Base-by-base conservation (phyloP, 2,888 invertebrate species). In the Pseudococcus jackbeardsleyi region DNA sequence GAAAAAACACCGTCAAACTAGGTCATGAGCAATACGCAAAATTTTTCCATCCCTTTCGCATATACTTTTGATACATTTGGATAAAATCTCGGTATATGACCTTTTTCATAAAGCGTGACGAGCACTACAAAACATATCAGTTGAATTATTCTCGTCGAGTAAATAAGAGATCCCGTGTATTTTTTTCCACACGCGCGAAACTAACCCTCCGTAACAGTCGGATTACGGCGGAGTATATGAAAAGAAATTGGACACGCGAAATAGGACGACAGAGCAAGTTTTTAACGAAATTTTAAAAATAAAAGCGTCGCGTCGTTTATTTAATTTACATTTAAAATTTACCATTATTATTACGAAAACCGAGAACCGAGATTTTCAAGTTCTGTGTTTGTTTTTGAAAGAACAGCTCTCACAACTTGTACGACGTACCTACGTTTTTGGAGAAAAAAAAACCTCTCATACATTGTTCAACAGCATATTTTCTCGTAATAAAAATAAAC, bases 31-130 rank as follows among this genome's bases (percentile, higher is more conserved):
- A 64, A 64, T 64, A 64, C 64, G 64, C 22, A 64, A 64, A 12
- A 64, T 9, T 64, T 64, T 64, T 9, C 6, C 19, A 64, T 22
- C 12, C 22, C 22, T 22, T 19, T 64, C 11, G n/a, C 22, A 1
- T 9, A 4, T 64, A 15, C 15, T 64, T 64, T 64, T 64, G 64
- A 22, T 22, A 64, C 64, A 72, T 72, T 72, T 72, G 33, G 33
- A 39, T 33, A 72, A 72, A 72, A 72, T 72, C 72, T 72, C 72
- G 64, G 64, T 33, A 72, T 33, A 39, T 33, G 72, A 72, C 72
- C 72, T 72, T 72, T 72, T 72, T 72, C 33, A 72, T 72, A 72
- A 17, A 72, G 72, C 72, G 72, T 72, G 72, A 72, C 72, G 72
- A 72, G 72, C 72, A 33, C 72, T 33, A 39, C 72, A 72, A 39